Conservation (phyloP, 2,113 vertebrate genomes). For the Ia io region DNA sequence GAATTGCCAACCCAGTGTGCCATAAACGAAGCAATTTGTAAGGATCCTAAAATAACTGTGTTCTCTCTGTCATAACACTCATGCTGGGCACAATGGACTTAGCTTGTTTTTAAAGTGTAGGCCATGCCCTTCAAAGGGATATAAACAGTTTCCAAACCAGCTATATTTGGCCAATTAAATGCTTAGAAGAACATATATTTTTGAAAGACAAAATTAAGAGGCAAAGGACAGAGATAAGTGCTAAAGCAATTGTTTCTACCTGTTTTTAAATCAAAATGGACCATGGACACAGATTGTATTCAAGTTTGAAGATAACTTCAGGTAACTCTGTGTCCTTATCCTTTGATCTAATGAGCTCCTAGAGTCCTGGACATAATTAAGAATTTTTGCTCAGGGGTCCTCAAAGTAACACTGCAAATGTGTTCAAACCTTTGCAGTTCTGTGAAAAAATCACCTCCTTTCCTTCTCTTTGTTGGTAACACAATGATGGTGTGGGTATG, state of each 20-base stretch:
- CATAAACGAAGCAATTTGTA: constrained; percentile 44
- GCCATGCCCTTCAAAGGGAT: constrained; percentile 5
- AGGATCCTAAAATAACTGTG: constrained; percentile 50
- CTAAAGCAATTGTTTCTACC: background rate
- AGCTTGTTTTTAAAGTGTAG: constrained; percentile 51
- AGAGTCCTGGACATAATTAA: background rate
- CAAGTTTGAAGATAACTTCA: background rate
- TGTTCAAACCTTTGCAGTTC: constrained; percentile 22
- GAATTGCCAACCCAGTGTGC: background rate
- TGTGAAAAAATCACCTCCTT: background rate
- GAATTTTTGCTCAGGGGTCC: background rate
- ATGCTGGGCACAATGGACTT: constrained; percentile 31
- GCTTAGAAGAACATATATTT: constrained; percentile 44
- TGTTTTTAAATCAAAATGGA: background rate
- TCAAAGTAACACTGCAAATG: constrained; percentile 36
- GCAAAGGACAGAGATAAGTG: background rate
- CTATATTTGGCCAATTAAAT: constrained; percentile 45
- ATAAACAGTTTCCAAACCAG: constrained; percentile 44
- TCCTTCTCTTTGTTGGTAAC: background rate
- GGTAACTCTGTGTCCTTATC: background rate
- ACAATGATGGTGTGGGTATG: background rate
- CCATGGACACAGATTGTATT: background rate
- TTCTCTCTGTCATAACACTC: background rate
- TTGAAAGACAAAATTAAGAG: constrained; percentile 47
- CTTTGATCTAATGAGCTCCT: background rate